These are phyloP conservation scores for Zalophus californianus DNA, from an alignment of 2,797 vertebrate species.

Conservation along the genomic window DNA sequence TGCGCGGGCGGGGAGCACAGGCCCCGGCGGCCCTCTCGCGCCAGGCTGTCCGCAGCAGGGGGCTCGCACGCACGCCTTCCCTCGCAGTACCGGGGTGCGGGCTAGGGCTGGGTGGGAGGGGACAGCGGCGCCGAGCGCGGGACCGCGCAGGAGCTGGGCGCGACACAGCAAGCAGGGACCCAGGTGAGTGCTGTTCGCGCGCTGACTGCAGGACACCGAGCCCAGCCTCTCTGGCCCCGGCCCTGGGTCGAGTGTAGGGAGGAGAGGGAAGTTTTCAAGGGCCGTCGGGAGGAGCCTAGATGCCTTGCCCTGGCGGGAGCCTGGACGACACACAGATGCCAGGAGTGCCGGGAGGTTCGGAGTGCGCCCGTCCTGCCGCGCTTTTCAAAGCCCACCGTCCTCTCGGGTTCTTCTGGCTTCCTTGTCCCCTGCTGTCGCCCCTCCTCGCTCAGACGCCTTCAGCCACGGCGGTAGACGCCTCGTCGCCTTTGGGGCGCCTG, in stretches of 20 bases:
- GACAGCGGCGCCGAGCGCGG: neutral
- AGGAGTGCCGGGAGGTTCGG: neutral
- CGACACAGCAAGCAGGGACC: neutral
- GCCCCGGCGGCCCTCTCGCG: neutral
- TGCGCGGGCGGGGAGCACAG: constrained; percentile 41
- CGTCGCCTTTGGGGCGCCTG: constrained; percentile 86
- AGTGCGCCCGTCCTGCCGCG: neutral
- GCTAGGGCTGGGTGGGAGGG: neutral
- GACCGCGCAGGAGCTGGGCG: neutral
- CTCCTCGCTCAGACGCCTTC: neutral
- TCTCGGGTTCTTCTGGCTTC: constrained; percentile 55
- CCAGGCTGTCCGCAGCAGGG: neutral
- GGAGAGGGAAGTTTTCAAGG: neutral
- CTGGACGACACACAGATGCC: neutral
- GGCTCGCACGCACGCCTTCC: neutral
- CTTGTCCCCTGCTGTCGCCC: neutral
- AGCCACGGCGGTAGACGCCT: constrained; percentile 73
- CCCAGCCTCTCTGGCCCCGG: neutral
- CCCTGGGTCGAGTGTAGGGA: neutral
- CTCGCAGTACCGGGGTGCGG: neutral
- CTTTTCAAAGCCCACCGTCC: constrained; percentile 73
- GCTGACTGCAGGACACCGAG: neutral
- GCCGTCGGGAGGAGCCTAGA: neutral
- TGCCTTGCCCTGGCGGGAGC: neutral
- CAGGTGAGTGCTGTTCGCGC: constrained; percentile 79